phyloP scores from a whole-genome alignment of 2,888 invertebrate genomes.

The Lacanobia oleracea region DNA sequence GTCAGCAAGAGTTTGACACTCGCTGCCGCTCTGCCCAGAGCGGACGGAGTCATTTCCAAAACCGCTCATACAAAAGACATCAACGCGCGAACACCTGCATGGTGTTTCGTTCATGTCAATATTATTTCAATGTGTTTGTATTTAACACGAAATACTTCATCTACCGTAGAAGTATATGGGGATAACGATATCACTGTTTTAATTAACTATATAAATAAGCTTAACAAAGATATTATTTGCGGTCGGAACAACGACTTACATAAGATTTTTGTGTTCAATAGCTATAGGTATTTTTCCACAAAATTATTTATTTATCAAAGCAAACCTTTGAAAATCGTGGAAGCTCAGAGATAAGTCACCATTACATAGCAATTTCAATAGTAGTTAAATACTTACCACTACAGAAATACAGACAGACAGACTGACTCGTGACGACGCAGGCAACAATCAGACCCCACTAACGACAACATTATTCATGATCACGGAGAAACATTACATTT shows the following conservation, averaged over 20 bases:
- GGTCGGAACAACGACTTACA: too few relatives aligned
- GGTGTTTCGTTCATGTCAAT: not conserved
- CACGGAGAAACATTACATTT: not conserved
- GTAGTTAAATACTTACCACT: not conserved
- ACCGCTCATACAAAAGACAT: constrained; percentile 72
- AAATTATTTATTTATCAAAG: too few relatives aligned
- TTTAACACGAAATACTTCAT: too few relatives aligned
- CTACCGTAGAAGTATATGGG: not conserved
- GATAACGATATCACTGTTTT: not conserved
- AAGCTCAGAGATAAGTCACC: not conserved
- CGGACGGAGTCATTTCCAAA: too few relatives aligned
- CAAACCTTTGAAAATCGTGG: not conserved
- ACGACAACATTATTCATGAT: constrained; percentile 16
- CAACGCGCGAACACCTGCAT: constrained; percentile 67
- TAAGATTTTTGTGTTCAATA: not conserved
- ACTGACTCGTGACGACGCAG: not conserved
- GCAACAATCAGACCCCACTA: not conserved
- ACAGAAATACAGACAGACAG: not conserved
- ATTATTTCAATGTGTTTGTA: not conserved
- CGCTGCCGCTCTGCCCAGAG: too few relatives aligned
- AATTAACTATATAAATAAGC: too few relatives aligned
- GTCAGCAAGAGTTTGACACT: too few relatives aligned
- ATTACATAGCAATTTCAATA: not conserved
- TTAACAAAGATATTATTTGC: too few relatives aligned
- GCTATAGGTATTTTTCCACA: too few relatives aligned